Evolutionary conservation across 1,140 invertebrate species (phyloP), one percentile per base, ranked within the genome.

Genomic region (Drosophila azteca): DNA sequence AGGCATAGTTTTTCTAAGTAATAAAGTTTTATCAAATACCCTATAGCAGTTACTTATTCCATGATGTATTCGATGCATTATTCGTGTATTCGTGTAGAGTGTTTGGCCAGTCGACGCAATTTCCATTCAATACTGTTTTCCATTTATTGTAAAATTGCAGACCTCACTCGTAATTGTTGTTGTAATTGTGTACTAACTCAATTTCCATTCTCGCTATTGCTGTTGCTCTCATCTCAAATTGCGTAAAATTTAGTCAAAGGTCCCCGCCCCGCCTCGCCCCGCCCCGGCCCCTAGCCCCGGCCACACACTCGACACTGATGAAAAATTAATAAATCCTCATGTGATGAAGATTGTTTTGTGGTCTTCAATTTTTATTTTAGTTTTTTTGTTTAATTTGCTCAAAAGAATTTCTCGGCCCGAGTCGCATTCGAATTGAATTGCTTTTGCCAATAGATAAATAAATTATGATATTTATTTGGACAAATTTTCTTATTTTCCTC

Each of bases 171-270:
- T 83, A 79, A 84, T 84, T 76, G 63, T 88, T 87, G 82, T 88
- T 87, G 82, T 87, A 88, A 88, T 87, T 87, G 70, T 64, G 66
- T 55, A 72, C 78, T 82, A 87, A 87, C 83, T 87, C 82, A 76
- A 87, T 87, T 87, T 67, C 51, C 76, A 66, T 78, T 54, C 45
- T 69, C 43, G 61, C 66, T 48, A 61, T 65, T 76, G 26, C 26
- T 29, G 39, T 53, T 70, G 51, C 73, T 61, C 58, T 70, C 77
- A 82, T 87, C 84, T 78, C 51, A 82, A 81, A 87, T 88, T 87
- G 83, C 75, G 66, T 87, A 82, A 87, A 87, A 87, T 81, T 82
- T 77, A 57, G 58, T 35, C 51, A 61, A 66, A 72, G 63, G 58
- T 55, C 4, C 29, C 22, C 35, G 29, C 31, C 31, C 31, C 9